A percentile compares a stretch with the other conserved stretches of the same genome.
Conservation (phyloP, 2,888 invertebrate species). For the Erebia epiphron region DNA sequence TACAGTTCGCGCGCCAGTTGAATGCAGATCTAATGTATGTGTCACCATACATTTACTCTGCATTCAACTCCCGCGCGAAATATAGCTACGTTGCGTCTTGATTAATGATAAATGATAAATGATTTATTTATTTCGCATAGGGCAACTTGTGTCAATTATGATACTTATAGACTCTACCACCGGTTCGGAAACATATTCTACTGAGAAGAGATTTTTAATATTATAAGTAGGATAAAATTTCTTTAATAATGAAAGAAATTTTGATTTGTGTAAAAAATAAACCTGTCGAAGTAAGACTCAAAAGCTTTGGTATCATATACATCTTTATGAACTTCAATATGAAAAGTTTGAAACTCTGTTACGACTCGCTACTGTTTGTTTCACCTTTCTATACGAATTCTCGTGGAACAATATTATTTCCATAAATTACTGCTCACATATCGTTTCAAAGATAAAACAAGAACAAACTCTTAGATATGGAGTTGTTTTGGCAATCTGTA, state of each 20-base stretch:
- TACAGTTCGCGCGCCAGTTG: no score
- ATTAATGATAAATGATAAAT: no score
- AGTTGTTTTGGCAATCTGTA: background rate
- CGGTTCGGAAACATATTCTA: no score
- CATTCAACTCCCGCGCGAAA: no score
- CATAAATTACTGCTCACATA: slow-evolving; percentile 33
- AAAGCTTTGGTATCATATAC: slow-evolving; percentile 13
- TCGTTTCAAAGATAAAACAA: slow-evolving; percentile 30
- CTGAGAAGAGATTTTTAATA: no score
- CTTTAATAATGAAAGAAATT: background rate
- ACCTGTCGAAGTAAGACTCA: background rate
- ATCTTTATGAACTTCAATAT: slow-evolving; percentile 12
- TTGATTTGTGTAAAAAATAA: background rate
- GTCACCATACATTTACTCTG: no score
- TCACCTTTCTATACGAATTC: slow-evolving; percentile 21
- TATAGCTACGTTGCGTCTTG: no score
- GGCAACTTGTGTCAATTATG: no score
- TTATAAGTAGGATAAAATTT: no score
- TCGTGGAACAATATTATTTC: slow-evolving; percentile 18
- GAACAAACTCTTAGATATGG: slow-evolving; percentile 21
- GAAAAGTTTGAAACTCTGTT: slow-evolving; percentile 9
- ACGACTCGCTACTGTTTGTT: background rate
- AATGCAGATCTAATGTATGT: no score
- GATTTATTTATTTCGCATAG: no score
- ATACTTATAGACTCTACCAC: no score